A percentile compares a stretch with the other conserved stretches of the same genome.
phyloP scores from a whole-genome alignment of 2,113 vertebrate species.

The Ptilorrhoa leucosticta region DNA sequence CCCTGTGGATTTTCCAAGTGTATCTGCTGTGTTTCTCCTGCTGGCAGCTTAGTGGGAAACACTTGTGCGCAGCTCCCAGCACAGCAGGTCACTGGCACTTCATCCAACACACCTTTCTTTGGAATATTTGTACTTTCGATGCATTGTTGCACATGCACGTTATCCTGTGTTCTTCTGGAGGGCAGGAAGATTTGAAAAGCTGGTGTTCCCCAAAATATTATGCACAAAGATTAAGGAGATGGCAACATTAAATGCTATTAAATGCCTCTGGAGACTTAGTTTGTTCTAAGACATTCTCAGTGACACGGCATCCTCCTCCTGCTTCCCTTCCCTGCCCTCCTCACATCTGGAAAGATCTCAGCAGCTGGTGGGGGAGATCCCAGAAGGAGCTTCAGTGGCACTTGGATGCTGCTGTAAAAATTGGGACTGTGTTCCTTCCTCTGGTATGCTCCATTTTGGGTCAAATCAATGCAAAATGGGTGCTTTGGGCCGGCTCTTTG shows the following conservation, averaged over 20 bases:
- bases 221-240: not conserved
- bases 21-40: not conserved
- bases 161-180: not conserved
- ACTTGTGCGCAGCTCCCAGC: not conserved
- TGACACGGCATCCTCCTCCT: accelerated
- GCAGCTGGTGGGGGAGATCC: not conserved
- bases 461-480: not conserved
- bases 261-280: not conserved
- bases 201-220: not conserved
- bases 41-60: not conserved
- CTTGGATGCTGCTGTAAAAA: not conserved
- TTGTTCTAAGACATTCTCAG: not conserved
- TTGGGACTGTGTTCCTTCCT: accelerated
- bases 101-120: not conserved
- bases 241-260: not conserved
- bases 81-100: not conserved
- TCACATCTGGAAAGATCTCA: not conserved
- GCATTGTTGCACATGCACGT: accelerated
- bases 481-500: not conserved
- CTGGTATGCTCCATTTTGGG: not conserved
- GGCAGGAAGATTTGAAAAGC: not conserved
- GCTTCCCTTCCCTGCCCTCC: not conserved
- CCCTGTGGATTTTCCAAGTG: not conserved
- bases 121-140: not conserved
- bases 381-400: not conserved